phyloP scores from a whole-genome alignment of 92 coral and sea anemone species.

The Pocillopora meandrina region DNA sequence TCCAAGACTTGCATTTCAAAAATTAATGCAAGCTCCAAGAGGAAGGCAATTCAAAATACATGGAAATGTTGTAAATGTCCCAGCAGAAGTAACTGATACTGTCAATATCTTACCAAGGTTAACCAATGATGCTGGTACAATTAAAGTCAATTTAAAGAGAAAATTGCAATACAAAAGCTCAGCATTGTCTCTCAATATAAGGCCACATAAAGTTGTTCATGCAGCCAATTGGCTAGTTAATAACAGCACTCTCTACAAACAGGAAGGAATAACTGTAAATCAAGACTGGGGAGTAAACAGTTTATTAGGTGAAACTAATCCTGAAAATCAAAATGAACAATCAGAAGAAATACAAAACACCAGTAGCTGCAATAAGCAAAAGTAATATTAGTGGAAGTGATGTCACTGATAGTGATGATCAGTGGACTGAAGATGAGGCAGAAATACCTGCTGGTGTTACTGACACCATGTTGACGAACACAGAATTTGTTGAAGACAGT shows the following conservation, averaged over 20 bases:
- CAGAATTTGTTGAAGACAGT: conserved; percentile 14
- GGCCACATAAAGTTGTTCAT: conserved; percentile 39
- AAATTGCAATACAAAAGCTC: conserved; percentile 37
- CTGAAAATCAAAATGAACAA: conserved; percentile 9
- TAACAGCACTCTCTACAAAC: conserved; percentile 41
- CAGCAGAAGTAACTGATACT: no score
- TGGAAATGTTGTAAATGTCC: no score
- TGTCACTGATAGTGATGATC: not conserved
- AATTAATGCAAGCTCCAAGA: no score
- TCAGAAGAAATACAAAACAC: conserved; percentile 1
- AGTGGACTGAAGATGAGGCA: conserved; percentile 39
- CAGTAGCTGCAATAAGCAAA: not conserved
- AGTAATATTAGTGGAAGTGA: conserved; percentile 1
- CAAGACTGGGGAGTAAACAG: conserved; percentile 28
- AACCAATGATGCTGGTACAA: not conserved
- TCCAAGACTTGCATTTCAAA: no score
- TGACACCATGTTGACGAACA: conserved; percentile 53
- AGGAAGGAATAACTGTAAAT: conserved; percentile 35
- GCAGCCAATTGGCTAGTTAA: conserved; percentile 50
- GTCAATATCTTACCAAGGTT: no score
- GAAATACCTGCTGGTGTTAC: conserved; percentile 59
- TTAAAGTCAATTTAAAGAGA: not conserved
- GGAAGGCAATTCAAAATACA: no score
- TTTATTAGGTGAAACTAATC: conserved; percentile 13
- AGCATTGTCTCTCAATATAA: not conserved